phyloP scores from a whole-genome alignment of 2,797 vertebrate genomes.

The Gallinago solitaria region DNA sequence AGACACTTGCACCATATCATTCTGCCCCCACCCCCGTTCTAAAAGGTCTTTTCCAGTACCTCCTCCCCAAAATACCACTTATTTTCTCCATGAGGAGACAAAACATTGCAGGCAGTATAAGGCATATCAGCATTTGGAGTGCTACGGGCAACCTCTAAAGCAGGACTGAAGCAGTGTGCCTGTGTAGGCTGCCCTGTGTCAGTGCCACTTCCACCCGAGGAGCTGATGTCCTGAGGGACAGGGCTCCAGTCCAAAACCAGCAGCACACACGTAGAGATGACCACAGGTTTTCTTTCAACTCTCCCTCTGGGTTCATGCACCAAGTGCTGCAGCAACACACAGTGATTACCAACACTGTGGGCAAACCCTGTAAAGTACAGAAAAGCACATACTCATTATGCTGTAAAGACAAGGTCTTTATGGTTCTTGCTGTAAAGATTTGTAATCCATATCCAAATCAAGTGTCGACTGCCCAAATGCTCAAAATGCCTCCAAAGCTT shows the following conservation, averaged over 20 bases:
- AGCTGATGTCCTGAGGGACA: background rate
- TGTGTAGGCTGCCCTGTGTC: accelerated
- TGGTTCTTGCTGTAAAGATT: background rate
- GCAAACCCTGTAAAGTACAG: background rate
- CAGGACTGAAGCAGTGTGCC: background rate
- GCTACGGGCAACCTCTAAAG: background rate
- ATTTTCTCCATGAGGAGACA: background rate
- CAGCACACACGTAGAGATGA: accelerated
- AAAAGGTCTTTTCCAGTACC: background rate
- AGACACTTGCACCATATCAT: background rate
- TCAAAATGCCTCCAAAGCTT: background rate
- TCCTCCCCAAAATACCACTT: background rate
- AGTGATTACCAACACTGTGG: background rate
- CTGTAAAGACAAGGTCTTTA: background rate
- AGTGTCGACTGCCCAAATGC: background rate
- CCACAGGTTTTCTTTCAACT: background rate
- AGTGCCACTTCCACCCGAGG: background rate
- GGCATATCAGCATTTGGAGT: background rate
- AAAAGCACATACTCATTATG: background rate
- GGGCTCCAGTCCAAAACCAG: background rate
- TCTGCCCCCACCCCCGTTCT: background rate
- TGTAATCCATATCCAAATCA: background rate
- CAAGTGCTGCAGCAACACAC: background rate
- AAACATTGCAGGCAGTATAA: background rate
- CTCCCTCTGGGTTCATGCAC: background rate